Base-by-base conservation (phyloP, 2,888 invertebrate species). In the Cephus sareptanus region DNA sequence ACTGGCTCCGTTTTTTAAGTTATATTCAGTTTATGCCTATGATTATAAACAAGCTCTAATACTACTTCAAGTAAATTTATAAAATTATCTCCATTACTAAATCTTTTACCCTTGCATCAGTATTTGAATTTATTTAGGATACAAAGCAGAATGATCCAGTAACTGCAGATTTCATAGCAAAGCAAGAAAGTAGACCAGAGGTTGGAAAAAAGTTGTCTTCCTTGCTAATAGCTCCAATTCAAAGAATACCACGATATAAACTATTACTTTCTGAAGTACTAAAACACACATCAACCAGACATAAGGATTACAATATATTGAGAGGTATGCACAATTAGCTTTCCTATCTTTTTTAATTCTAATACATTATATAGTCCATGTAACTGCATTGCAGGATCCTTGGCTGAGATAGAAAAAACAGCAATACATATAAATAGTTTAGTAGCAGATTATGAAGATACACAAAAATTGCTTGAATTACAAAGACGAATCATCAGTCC, bases 11-110 rank as follows among this genome's bases (percentile, higher is more conserved):
- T 96, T 95, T 88, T 94, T 96, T 76, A 96, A 96, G 90, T 89
- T 96, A 31, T 96, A 96, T 88, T 95, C 96, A 0, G 94, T 95
- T 0, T 96, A 96, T 89, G 96, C 96, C 0, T 95, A 95, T 80
- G 95, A 95, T 85, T 96, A 95, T 87, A 94, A 94, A 82, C 93
- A 94, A 80, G 93, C 94, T 0, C 89, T 95, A 75, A 91, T 93
- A 69, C 90, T 94, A 69, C 87, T 96, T 40, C 94, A 94, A 92
- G 95, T 95, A 91, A 84, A 84, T 80, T 56, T 71, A 71, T 71
- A 71, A 31, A 71, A 71, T 30, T 33, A 23, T 77, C 15, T 77
- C 4, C 4, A 40, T 71, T 68, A 75, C 69, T 40, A 34, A 31
- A 9, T 79, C 79, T 76, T 33, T 70, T 33, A 34, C 73, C 75